Conservation (phyloP, 2,113 vertebrate genomes). For the Percopsis transmontana region DNA sequence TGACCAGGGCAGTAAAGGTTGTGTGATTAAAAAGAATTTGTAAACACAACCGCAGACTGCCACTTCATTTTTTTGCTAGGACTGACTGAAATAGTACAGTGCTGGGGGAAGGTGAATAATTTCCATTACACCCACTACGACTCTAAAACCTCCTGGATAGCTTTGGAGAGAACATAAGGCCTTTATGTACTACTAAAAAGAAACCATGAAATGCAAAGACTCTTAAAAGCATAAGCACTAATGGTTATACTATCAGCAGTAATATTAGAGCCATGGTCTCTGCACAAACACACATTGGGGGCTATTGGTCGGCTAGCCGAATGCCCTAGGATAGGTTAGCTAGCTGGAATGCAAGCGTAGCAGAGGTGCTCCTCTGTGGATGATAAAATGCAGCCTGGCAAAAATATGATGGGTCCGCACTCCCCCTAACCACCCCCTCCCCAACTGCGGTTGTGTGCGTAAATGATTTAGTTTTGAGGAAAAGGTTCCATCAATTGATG, state of each 20-base stretch:
- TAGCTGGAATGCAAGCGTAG: slow-evolving; percentile 10
- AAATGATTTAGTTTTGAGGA: slow-evolving; percentile 55
- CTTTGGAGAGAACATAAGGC: background rate
- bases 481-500: slow-evolving; percentile 48
- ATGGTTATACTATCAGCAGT: slow-evolving; percentile 34
- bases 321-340: background rate
- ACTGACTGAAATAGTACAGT: slow-evolving; percentile 27
- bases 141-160: background rate
- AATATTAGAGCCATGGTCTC: too few relatives aligned
- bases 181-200: slow-evolving; percentile 11
- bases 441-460: slow-evolving; percentile 31
- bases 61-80: background rate
- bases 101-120: slow-evolving; percentile 6
- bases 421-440: background rate
- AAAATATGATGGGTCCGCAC: slow-evolving; percentile 37
- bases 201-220: background rate
- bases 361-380: slow-evolving; percentile 16
- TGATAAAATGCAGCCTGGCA: slow-evolving; percentile 35
- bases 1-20: background rate
- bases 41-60: slow-evolving; percentile 33
- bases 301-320: background rate
- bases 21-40: slow-evolving; percentile 5
- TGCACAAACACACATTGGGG: background rate
- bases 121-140: slow-evolving; percentile 22
- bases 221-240: slow-evolving; percentile 16